These are phyloP conservation scores for Apostichopus leukothele DNA, from an alignment of 53 echinoderm and acorn worm species.

Conservation along the genomic window DNA sequence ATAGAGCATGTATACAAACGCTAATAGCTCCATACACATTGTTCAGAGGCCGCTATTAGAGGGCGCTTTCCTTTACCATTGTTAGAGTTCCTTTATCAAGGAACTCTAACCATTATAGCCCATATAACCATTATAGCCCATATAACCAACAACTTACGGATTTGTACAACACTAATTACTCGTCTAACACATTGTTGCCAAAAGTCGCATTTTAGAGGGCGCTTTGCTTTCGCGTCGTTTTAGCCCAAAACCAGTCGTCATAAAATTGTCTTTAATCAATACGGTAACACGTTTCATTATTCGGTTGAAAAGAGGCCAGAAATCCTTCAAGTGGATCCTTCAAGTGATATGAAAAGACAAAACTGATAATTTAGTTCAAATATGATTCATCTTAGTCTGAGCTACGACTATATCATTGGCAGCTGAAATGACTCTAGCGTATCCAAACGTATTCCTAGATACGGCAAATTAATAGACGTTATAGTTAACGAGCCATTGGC, in stretches of 20 bases:
- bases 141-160: no score
- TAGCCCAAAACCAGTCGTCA: not conserved
- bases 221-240: not conserved
- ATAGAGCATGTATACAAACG: no score
- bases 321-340: conserved; percentile 5
- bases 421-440: not conserved
- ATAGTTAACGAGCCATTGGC: conserved; percentile 27
- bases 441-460: not conserved
- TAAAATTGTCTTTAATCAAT: not conserved
- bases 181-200: no score
- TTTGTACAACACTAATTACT: no score
- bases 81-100: no score
- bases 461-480: conserved; percentile 7
- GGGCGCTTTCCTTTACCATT: no score
- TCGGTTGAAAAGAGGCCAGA: conserved; percentile 7
- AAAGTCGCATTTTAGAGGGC: not conserved
- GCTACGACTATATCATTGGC: not conserved
- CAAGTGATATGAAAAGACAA: not conserved
- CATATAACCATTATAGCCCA: no score
- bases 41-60: no score
- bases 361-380: not conserved
- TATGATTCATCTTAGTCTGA: not conserved
- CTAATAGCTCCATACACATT: no score
- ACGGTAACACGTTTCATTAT: not conserved
- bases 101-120: no score